Evolutionary conservation across 2,888 invertebrate species (phyloP), one percentile per base, ranked within the genome.

Genomic region (Cantharis nigra): DNA sequence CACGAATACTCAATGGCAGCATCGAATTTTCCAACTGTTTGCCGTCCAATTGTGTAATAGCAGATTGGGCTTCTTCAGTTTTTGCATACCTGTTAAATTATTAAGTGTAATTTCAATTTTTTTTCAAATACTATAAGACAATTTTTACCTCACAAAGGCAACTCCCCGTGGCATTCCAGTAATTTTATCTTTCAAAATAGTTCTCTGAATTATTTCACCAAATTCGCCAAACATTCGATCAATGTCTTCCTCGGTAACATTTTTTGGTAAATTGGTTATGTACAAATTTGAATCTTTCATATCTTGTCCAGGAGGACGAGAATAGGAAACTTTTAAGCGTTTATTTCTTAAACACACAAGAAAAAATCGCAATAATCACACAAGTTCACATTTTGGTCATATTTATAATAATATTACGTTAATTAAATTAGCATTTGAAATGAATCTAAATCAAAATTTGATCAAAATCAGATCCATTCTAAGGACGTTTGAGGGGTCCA

Each of bases 241-340:
- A 78, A 98, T 90, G 85, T 97, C 94, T 69, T 94, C 93, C 86
- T 97, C 96, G 63, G 94, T 95, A 81, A 96, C 92, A 84, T 94
- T 94, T 84, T 95, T 94, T 78, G 98, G 98, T 83, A 98, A 91
- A 89, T 97, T 97, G 82, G 97, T 96, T 79, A 98, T 95, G 89
- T 98, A 98, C 75, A 98, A 91, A 89, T 98, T 98, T 18, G 97
- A 97, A 83, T 97, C 97, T 88, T 97, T 97, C 85, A 97, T 97
- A 81, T 95, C 95, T 81, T 97, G 97, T 63, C 97, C 96, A 20
- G 96, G 95, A 13, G 97, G 97, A 81, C 97, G 91, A 11, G 98
- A 97, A 89, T 95, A 96, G 71, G 98, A 97, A 76, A 97, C 97
- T 92, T 98, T 98, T 88, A 98, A 92, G 85, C 95, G 92, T 89